Evolutionary conservation across 2,888 invertebrate genomes (phyloP).

Genomic region (Cosmia trapezina): DNA sequence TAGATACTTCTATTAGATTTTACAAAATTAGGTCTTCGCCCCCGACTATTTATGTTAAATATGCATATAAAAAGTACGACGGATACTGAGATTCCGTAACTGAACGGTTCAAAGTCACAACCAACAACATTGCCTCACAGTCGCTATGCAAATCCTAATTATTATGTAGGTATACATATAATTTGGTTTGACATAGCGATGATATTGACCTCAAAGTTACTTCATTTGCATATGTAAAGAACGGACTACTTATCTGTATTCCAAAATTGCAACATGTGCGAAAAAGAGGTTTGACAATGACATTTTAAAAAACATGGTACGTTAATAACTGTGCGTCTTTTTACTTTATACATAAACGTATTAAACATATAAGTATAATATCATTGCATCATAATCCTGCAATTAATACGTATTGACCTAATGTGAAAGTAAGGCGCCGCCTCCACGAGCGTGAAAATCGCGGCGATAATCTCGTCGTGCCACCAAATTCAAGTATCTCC

Average conservation of each 20-base stretch:
- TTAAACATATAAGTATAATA: too few relatives aligned
- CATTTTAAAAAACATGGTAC: constrained; percentile 13
- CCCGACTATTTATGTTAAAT: too few relatives aligned
- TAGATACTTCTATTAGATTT: too few relatives aligned
- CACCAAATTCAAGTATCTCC: too few relatives aligned
- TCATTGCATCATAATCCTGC: neutral
- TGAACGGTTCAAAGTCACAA: constrained; percentile 16
- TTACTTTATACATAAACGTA: too few relatives aligned
- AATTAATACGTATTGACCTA: neutral
- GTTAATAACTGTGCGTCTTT: neutral
- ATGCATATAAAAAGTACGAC: neutral
- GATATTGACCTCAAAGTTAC: constrained; percentile 59
- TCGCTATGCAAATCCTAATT: constrained; percentile 44
- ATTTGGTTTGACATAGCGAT: neutral
- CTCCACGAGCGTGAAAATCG: too few relatives aligned
- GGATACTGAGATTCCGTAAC: neutral
- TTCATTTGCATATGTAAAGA: constrained; percentile 39
- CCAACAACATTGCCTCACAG: constrained; percentile 34
- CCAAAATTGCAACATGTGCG: constrained; percentile 27
- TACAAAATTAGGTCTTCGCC: too few relatives aligned
- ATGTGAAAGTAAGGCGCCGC: neutral
- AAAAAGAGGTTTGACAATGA: constrained; percentile 27
- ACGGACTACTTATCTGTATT: neutral
- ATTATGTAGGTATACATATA: neutral
- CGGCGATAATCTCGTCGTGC: too few relatives aligned